Evolutionary conservation across 2,797 vertebrate genomes (phyloP).

Genomic region (Selene dorsalis): DNA sequence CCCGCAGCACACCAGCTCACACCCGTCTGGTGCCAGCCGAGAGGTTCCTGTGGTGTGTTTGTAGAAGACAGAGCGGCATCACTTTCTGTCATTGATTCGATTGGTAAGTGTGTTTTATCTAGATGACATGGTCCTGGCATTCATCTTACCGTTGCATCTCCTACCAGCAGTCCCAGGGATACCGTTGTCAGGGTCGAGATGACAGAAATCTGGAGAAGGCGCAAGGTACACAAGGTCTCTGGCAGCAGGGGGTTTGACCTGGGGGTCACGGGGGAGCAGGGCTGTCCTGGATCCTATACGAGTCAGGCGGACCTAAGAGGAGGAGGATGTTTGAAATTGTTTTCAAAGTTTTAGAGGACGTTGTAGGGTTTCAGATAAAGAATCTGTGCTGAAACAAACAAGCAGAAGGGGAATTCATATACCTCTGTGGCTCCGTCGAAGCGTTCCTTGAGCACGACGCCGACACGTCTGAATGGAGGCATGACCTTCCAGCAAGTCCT

Average conservation of each 20-base stretch:
- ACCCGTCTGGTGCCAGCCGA: constrained; percentile 81
- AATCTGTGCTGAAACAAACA: background rate
- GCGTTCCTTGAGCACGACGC: constrained; percentile 84
- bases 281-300: constrained; percentile 80
- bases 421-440: constrained; percentile 86
- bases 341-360: background rate
- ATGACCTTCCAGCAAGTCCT: constrained; percentile 87
- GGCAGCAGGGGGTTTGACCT: constrained; percentile 84
- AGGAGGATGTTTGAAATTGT: background rate
- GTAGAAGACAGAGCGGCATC: background rate
- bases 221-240: constrained; percentile 85
- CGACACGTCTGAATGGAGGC: constrained; percentile 84
- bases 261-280: constrained; percentile 84
- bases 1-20: constrained; percentile 86
- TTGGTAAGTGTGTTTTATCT: background rate
- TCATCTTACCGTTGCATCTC: constrained; percentile 81
- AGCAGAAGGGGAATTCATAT: constrained; percentile 23
- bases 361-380: background rate
- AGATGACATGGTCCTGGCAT: background rate
- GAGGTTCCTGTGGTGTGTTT: constrained; percentile 75
- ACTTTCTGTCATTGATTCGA: constrained; percentile 15
- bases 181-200: constrained; percentile 74
- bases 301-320: constrained; percentile 82
- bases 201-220: constrained; percentile 86
- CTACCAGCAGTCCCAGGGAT: constrained; percentile 82